A percentile compares a stretch with the other conserved stretches of the same genome.
Evolutionary conservation across 2,888 invertebrate species (phyloP).

Genomic region (Cremastinae sp.): DNA sequence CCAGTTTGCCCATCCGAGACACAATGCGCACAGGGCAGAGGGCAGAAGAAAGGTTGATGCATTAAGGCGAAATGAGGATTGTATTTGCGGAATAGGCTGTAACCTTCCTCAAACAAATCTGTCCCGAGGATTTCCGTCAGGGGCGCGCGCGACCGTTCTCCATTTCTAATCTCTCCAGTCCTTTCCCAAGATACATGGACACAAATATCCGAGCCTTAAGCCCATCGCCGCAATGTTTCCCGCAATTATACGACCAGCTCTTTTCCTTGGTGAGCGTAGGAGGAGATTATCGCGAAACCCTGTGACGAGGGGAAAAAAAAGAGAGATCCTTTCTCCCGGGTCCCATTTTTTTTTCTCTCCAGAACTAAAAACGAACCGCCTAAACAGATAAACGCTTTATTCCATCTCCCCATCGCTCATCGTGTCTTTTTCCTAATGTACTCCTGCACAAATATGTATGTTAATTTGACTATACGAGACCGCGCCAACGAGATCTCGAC

Average conservation of each 20-base stretch:
- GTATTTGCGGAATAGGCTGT: conserved; percentile 31
- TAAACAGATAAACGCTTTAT: conserved; percentile 40
- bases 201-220: conserved; percentile 36
- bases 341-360: conserved; percentile 9
- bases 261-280: conserved; percentile 7
- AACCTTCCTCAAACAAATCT: conserved; percentile 31
- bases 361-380: conserved; percentile 26
- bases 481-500: not conserved
- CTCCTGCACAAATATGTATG: conserved; percentile 15
- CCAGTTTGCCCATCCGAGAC: conserved; percentile 39
- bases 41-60: conserved; percentile 1
- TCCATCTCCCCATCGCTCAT: not conserved
- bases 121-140: conserved; percentile 22
- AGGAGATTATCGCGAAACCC: conserved; percentile 47
- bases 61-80: conserved; percentile 39
- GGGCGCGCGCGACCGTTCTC: conserved; percentile 56
- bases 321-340: conserved; percentile 1
- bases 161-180: conserved; percentile 57
- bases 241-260: conserved; percentile 57
- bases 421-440: conserved; percentile 40
- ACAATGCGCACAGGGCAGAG: conserved; percentile 2
- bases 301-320: conserved; percentile 1
- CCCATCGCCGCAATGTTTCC: conserved; percentile 59
- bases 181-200: conserved; percentile 38
- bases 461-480: conserved; percentile 35